phyloP scores from a whole-genome alignment of 1,140 invertebrate species.

The Eufriesea mexicana region DNA sequence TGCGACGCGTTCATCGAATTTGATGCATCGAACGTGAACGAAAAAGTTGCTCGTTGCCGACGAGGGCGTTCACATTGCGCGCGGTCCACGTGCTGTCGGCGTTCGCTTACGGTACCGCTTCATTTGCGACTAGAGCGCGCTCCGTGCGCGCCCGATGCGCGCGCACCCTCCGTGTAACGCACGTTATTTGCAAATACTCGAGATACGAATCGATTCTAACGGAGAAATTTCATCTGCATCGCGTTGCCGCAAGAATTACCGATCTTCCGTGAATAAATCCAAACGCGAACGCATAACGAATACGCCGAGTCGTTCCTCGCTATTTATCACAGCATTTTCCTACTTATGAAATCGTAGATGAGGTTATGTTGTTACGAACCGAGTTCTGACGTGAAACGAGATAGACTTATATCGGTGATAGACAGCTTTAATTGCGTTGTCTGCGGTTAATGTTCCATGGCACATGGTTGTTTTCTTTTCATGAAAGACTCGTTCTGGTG shows the following conservation, averaged over 20 bases:
- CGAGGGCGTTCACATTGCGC: conserved; percentile 25
- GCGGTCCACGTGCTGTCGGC: not conserved
- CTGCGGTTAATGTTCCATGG: not conserved
- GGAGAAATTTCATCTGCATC: not conserved
- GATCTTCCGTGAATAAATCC: not conserved
- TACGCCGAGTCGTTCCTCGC: too few species aligned
- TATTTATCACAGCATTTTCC: not conserved
- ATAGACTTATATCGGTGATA: not conserved
- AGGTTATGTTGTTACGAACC: not conserved
- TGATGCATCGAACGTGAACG: conserved; percentile 19
- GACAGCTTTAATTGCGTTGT: not conserved
- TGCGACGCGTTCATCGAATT: conserved; percentile 12
- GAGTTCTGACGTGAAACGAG: not conserved
- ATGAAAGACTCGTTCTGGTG: not conserved
- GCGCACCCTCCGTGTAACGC: not conserved
- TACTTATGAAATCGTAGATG: not conserved
- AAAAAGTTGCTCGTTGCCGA: not conserved
- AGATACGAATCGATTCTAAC: not conserved
- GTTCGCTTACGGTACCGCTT: conserved; percentile 22
- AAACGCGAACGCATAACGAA: not conserved
- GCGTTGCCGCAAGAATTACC: not conserved
- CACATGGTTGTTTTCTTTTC: not conserved
- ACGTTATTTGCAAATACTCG: not conserved
- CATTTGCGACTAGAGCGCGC: not conserved
- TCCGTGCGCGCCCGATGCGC: not conserved